Conservation (phyloP, 2,888 invertebrate species). For the Macaria liturata region DNA sequence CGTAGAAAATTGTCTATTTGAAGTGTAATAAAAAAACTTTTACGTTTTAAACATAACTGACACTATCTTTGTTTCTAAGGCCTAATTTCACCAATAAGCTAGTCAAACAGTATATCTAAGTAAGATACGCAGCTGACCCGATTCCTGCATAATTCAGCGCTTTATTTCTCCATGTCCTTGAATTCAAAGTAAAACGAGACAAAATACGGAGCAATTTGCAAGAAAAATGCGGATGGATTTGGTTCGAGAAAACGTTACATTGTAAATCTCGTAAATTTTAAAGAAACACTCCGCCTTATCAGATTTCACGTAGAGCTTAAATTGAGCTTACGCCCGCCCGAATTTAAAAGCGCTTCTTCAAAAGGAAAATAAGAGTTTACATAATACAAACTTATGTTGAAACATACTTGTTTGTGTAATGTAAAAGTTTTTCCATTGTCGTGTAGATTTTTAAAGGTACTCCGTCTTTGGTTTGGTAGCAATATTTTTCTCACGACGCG, state of each 20-base stretch:
- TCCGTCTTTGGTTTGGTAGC: neutral
- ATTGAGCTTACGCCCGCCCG: constrained; percentile 1
- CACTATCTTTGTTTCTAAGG: too few species aligned
- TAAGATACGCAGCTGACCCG: too few species aligned
- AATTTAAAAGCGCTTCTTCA: constrained; percentile 1
- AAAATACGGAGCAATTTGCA: constrained; percentile 18
- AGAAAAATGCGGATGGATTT: constrained; percentile 7
- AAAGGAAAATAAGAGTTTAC: neutral
- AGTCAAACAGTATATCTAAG: too few species aligned
- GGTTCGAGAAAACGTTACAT: constrained; percentile 8
- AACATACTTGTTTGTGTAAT: neutral
- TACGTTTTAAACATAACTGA: too few species aligned
- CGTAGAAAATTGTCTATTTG: too few species aligned
- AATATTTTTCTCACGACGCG: neutral
- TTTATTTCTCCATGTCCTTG: constrained; percentile 24
- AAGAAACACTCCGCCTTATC: constrained; percentile 19
- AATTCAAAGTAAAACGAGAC: constrained; percentile 22
- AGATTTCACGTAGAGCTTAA: neutral
- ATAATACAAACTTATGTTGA: neutral
- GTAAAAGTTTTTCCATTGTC: constrained; percentile 8
- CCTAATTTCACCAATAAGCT: too few species aligned
- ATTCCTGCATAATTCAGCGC: constrained; percentile 19
- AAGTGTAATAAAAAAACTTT: too few species aligned
- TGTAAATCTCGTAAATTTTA: constrained; percentile 7
- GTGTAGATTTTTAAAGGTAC: constrained; percentile 3